Evolutionary conservation across 2,113 vertebrate species (phyloP).

Genomic region (Nipponia nippon): DNA sequence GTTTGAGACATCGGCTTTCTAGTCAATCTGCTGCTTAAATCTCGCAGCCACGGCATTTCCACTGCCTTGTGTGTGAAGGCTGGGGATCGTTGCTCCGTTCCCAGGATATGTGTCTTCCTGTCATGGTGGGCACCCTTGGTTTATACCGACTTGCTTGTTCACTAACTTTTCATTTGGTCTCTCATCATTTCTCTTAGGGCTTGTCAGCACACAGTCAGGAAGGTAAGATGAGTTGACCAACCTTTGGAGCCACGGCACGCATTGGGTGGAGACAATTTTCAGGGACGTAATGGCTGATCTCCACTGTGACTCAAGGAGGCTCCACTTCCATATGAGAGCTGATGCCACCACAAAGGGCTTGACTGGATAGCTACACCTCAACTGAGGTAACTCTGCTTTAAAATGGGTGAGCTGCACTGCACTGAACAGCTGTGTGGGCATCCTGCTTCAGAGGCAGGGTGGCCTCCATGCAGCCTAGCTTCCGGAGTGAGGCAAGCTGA

Average conservation of each 20-base stretch:
- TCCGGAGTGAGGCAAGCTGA: background rate
- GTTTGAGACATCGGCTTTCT: background rate
- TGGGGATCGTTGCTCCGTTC: background rate
- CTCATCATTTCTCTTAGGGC: background rate
- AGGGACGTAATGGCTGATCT: background rate
- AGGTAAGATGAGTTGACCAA: background rate
- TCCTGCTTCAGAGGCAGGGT: background rate
- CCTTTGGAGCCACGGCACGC: background rate
- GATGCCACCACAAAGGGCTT: background rate
- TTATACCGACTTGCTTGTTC: background rate
- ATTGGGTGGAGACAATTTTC: background rate
- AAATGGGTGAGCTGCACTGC: background rate
- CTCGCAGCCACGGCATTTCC: background rate
- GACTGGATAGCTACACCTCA: background rate
- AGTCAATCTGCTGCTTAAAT: background rate
- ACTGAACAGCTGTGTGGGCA: background rate
- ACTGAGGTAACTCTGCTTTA: background rate
- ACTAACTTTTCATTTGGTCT: background rate
- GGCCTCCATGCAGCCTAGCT: background rate
- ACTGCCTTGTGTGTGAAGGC: background rate
- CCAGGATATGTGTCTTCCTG: background rate
- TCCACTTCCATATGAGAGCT: background rate
- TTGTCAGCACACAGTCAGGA: background rate
- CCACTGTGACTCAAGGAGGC: background rate
- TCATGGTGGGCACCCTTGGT: background rate